Evolutionary conservation across 1,140 invertebrate genomes (phyloP).

Genomic region (Trachymyrmex cornetzi): DNA sequence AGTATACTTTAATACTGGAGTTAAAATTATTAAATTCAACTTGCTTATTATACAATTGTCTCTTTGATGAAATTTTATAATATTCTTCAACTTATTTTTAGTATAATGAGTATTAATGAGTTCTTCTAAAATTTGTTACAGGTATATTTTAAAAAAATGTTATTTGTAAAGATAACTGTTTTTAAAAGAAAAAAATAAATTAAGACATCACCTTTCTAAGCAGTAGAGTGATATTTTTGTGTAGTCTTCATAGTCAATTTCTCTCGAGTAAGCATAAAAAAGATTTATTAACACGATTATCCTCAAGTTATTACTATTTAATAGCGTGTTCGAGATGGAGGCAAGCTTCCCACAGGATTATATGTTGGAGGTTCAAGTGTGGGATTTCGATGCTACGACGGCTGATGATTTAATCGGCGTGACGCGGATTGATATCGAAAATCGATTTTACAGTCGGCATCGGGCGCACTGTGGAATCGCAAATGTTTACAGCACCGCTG

Average conservation of each 20-base stretch:
- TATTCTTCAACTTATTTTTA: no score
- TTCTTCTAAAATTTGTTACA: no score
- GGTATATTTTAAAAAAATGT: no score
- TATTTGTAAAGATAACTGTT: no score
- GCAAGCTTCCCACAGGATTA: conserved; percentile 92
- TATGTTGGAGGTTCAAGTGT: conserved; percentile 91
- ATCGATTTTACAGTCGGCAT: conserved; percentile 93
- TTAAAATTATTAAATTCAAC: no score
- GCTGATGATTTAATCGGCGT: conserved; percentile 94
- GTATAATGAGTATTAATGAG: no score
- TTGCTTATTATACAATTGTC: no score
- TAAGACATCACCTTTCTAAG: no score
- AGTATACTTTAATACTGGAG: no score
- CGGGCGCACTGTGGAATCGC: conserved; percentile 92
- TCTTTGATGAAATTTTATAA: no score
- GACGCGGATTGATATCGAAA: conserved; percentile 95
- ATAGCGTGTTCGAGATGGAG: conserved; percentile 92
- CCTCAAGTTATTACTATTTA: not conserved
- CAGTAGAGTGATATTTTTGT: not conserved
- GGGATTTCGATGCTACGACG: conserved; percentile 91
- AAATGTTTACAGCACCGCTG: conserved; percentile 90
- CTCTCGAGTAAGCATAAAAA: not conserved
- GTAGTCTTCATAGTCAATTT: not conserved
- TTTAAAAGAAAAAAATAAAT: no score
- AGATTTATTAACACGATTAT: not conserved